A percentile compares a stretch with the other conserved stretches of the same genome.
Evolutionary conservation across 2,113 vertebrate species (phyloP).

Genomic region (Daboia siamensis): DNA sequence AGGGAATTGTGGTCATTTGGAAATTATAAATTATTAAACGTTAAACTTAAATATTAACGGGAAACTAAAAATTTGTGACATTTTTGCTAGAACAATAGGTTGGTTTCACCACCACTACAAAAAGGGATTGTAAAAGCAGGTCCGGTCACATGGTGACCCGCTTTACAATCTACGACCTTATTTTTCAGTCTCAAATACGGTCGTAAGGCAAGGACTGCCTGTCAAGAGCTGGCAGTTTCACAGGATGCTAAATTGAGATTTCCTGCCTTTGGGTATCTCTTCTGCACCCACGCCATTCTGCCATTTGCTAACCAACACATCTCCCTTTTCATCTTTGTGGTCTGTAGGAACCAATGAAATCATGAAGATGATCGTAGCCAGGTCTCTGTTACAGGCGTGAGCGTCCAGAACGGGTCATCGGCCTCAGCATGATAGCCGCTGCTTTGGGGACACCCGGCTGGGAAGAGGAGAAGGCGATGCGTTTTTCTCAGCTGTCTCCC

Average conservation of each 20-base stretch:
- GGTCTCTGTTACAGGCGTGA: conserved; percentile 79
- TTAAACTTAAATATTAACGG: no score
- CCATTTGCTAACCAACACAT: neutral
- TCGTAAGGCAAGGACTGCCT: no score
- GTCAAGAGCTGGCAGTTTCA: neutral
- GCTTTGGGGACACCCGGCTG: neutral
- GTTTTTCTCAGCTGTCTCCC: neutral
- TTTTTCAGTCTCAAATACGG: no score
- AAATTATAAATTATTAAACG: no score
- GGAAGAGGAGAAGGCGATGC: neutral
- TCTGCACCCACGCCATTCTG: neutral
- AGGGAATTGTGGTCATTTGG: no score
- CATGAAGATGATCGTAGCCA: conserved; percentile 92
- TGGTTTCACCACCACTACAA: no score
- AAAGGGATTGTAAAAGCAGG: no score
- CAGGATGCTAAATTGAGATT: neutral
- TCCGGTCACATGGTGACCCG: no score
- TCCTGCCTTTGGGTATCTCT: neutral
- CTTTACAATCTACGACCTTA: no score
- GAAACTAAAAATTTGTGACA: no score
- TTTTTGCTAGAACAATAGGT: no score
- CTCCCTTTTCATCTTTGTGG: neutral
- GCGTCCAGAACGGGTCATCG: neutral
- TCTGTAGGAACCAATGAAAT: conserved; percentile 91
- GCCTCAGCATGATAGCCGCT: neutral